A percentile compares a stretch with the other conserved stretches of the same genome.
phyloP scores from a whole-genome alignment of 2,797 vertebrate species.

The Phyllotis vaccarum region DNA sequence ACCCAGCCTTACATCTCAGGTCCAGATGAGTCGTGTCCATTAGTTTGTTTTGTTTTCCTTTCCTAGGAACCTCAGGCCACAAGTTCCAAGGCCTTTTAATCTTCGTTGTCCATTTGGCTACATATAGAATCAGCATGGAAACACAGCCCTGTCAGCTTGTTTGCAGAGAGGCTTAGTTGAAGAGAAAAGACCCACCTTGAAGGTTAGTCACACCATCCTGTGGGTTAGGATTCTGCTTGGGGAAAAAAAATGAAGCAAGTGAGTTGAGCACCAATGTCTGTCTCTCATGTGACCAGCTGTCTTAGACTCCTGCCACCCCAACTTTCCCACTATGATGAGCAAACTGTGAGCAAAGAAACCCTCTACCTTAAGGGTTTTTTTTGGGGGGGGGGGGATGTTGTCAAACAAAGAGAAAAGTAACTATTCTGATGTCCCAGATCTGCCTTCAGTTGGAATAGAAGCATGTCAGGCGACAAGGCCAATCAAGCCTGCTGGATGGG shows the following conservation, averaged over 20 bases:
- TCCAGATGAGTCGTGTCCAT: background rate
- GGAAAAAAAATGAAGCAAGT: background rate
- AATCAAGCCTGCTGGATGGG: constrained; percentile 56
- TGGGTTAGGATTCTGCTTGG: background rate
- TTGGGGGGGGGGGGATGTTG: background rate
- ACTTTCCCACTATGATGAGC: background rate
- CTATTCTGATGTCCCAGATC: background rate
- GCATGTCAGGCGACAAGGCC: background rate
- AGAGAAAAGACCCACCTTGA: background rate
- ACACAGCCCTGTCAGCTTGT: background rate
- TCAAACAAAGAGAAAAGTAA: background rate
- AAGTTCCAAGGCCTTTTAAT: background rate
- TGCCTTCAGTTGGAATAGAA: background rate
- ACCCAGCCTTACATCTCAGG: background rate
- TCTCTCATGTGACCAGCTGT: background rate
- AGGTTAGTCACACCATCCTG: background rate
- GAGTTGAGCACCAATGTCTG: background rate
- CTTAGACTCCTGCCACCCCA: background rate
- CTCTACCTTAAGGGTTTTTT: too few relatives aligned
- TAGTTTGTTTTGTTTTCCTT: background rate
- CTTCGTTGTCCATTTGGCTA: background rate
- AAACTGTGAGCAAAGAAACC: background rate
- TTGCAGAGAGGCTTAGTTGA: background rate
- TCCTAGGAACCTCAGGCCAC: background rate
- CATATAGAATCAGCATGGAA: background rate